Evolutionary conservation across 2,888 invertebrate genomes (phyloP), one percentile per base, ranked within the genome.

Genomic region (Copidosoma aretas): DNA sequence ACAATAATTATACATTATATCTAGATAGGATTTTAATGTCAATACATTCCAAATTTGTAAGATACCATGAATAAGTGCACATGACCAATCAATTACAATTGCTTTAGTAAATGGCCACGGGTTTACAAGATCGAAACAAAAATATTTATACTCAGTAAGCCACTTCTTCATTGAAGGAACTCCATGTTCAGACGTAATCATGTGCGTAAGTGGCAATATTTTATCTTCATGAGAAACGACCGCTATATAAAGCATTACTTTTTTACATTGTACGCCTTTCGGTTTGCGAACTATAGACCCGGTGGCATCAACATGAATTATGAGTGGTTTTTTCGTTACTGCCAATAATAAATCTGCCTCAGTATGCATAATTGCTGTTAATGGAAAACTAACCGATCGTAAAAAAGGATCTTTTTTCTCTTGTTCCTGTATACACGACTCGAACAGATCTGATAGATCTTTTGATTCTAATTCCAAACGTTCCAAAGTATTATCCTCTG

Each of bases 241-340:
- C 14, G 67, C 46, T n/a, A 51, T 57, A 19, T 74, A 74, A 63
- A 68, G 67, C 17, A 71, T 60, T 2, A 74, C 71, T 64, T 60
- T 41, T 54, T 71, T 73, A 12, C 68, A 70, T 0, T 41, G 19
- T 12, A 72, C n/a, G 1, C 25, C 46, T 25, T 64, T 49, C 10
- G 73, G 72, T 46, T 56, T 61, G 17, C 73, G 64, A 1, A 65
- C 67, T 12, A 71, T 46, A 10, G 69, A 66, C 15, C 72, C 69
- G 0, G 73, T 68, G 1, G 75, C 69, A 66, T 74, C 72, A n/a
- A 73, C 24, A 68, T 71, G 73, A 21, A 65, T 14, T 8, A 59
- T 59, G 4, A 59, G 19, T 51, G 70, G 67, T n/a, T 62, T 68
- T 32, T 32, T 32, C 25, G 24, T 51, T 41, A 10, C 2, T 1